phyloP scores from a whole-genome alignment of 1,140 invertebrate genomes.

The Drosophila punjabiensis region DNA sequence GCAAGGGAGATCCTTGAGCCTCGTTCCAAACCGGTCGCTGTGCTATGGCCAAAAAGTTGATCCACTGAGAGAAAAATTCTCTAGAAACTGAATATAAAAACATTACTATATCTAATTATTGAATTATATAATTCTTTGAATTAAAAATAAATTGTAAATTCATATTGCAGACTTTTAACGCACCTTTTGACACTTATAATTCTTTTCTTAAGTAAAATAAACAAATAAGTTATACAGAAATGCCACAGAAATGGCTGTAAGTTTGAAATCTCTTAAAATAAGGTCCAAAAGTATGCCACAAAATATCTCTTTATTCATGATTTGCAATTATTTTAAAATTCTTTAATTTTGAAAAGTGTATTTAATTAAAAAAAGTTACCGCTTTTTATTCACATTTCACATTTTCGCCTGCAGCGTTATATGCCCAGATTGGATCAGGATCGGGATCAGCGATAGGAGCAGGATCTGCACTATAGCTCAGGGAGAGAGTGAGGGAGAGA shows the following conservation, averaged over 20 bases:
- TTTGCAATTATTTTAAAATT: no score
- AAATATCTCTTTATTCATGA: no score
- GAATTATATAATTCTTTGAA: background rate
- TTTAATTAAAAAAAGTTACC: constrained; percentile 6
- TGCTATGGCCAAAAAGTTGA: background rate
- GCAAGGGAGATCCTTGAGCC: constrained; percentile 33
- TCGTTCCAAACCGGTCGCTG: constrained; percentile 24
- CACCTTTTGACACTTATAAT: no score
- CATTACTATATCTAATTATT: background rate
- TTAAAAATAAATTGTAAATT: no score
- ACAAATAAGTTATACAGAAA: no score
- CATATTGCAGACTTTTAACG: no score
- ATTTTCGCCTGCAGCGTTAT: constrained; percentile 25
- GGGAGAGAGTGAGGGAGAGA: constrained; percentile 8
- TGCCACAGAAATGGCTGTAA: background rate
- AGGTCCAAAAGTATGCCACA: background rate
- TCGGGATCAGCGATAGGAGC: constrained; percentile 16
- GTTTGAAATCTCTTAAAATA: background rate
- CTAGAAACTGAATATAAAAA: background rate
- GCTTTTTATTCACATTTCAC: constrained; percentile 16
- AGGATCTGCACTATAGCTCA: constrained; percentile 5
- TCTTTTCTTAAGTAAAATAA: no score
- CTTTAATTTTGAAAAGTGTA: background rate
- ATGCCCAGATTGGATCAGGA: constrained; percentile 37
- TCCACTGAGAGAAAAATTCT: background rate